Percentiles rank a stretch among this genome's conserved stretches.
These are phyloP conservation scores for Aphrocallistes beatrix DNA, from an alignment of 37 sponge, comb jelly and placozoan species.

Conservation along the genomic window DNA sequence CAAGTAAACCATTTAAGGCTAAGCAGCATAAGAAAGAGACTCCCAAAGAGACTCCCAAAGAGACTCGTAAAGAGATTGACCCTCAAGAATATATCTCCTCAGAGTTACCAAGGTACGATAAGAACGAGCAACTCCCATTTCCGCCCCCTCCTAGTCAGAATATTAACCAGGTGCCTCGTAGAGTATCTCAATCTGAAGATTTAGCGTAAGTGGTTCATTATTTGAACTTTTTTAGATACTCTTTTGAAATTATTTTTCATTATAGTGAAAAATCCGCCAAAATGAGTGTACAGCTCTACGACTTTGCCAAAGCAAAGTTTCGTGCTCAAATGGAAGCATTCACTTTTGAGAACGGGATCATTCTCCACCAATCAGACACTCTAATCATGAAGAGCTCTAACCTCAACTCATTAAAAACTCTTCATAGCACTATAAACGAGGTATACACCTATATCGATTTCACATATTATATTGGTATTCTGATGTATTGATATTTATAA, in stretches of 20 bases:
- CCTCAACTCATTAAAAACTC: not conserved
- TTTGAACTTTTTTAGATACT: too few relatives aligned
- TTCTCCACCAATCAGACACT: not conserved
- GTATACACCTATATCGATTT: not conserved
- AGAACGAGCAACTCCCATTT: too few relatives aligned
- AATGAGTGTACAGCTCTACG: not conserved
- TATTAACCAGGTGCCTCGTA: too few relatives aligned
- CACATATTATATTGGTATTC: not conserved
- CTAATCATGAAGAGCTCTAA: not conserved
- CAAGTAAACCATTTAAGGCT: not conserved
- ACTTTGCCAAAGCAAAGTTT: not conserved
- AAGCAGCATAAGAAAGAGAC: not conserved
- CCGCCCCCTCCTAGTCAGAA: too few relatives aligned
- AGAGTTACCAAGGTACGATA: too few relatives aligned
- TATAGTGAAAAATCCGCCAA: not conserved
- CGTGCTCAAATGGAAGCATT: not conserved
- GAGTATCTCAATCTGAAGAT: too few relatives aligned
- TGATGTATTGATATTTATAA: not conserved
- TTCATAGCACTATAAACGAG: not conserved
- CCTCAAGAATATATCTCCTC: too few relatives aligned
- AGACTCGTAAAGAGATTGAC: too few relatives aligned
- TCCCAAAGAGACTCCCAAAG: too few relatives aligned
- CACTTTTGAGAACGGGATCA: not conserved
- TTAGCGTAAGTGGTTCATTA: too few relatives aligned
- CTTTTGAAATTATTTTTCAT: not conserved